Base-by-base conservation (phyloP, 2,888 invertebrate genomes). In the Liopterus haemorrhoidalis region DNA sequence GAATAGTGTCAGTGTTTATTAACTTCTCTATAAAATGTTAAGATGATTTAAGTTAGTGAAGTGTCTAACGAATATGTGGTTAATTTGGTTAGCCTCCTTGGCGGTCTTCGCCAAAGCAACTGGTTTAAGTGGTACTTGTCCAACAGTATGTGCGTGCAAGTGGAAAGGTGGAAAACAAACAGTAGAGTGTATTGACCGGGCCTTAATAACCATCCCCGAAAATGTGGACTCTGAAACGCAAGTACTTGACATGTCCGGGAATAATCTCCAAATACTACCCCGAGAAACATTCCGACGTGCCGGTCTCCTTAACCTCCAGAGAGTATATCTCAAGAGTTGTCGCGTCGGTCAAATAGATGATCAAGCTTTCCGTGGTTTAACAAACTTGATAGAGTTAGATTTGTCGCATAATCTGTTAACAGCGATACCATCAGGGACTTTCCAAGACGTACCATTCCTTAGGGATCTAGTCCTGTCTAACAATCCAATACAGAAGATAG, bases 91-190 rank as follows among this genome's bases (percentile, higher is more conserved):
- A 27, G 38, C 44, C 30, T 48, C 55, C 49, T 45, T 56, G 43
- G 45, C 58, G 49, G 42, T 54, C 36, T 25, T 57, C 39, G 54
- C 52, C 24, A 50, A 54, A 38, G 54, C 57, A 45, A 62, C 71
- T 49, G 73, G 73, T 46, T 71, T 73, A 54, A 71, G 75, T 50
- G 77, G 76, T 54, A 74, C 76, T 54, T 85, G 85, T 59, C 87
- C 87, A 47, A 75, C 76, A 30, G 81, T 81, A 57, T 93, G 93
- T 70, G 78, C 79, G 59, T 93, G 93, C 71, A 92, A 91, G 70
- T 93, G 93, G 93, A 91, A 91, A 70, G 83, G 85, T 59, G 92
- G 92, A 56, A 93, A 93, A 68, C 87, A 89, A 66, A 89, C 91
- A 38, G 92, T 91, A 49, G 90, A 91, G 70, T 93, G 93, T 69